Evolutionary conservation across 2,888 invertebrate genomes (phyloP), one percentile per base, ranked within the genome.

Genomic region (Anoncus sp.): DNA sequence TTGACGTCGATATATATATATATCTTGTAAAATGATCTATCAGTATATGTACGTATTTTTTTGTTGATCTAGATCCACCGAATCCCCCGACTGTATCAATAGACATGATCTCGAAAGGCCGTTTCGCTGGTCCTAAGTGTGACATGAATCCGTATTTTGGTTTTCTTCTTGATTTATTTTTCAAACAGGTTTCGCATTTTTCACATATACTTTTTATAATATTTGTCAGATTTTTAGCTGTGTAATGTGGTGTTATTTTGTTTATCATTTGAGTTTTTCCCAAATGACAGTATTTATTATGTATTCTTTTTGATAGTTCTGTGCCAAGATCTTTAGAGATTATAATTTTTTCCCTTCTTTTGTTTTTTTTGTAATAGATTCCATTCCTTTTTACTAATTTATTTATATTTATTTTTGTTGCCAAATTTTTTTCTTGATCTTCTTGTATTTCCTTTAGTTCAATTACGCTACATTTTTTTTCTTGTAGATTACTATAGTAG

Each of bases 41-140:
- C 10, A 67, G 43, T 20, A 22, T 55, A 60, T 67, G 47, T 16
- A 74, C 20, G 38, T 74, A 66, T 74, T 22, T 74, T 59, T 67
- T 74, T 38, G 67, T 59, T 27, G 70, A 70, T 22, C 70, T 38
- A 45, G 20, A 12, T 20, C 60, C 70, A 12, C 57, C 63, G 38
- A 72, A 72, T 14, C 72, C 72, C 20, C 75, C 69, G 40, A 75
- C 60, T 43, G 70, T 75, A 43, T 75, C 69, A 27, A 75, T 59
- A 18, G 75, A 75, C 27, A 75, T 55, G 20, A 69, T 70, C 27
- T 76, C 62, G 51, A 66, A 73, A 53, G 75, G 62, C 38, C 62
- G 24, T 57, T 38, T 53, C 55, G 71, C 70, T 27, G 71, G 71
- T 12, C 76, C 63, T 24, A 76, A 57, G 35, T 76, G 47, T 38